Evolutionary conservation across 2,888 invertebrate species (phyloP), one percentile per base, ranked within the genome.

Genomic region (Brenthis ino): DNA sequence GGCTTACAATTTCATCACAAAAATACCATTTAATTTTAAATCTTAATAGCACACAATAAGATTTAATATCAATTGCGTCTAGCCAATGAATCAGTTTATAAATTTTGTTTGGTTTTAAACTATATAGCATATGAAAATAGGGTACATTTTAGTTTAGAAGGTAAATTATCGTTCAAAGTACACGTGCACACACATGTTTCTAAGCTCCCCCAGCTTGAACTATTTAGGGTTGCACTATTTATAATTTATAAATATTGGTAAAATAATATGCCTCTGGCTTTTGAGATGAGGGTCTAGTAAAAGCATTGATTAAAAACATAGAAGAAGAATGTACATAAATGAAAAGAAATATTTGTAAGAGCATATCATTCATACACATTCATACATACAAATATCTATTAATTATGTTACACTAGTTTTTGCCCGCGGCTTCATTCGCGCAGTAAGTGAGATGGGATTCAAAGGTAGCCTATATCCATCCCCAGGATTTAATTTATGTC

Each of bases 131-230:
- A 48, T 55, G 0, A 1, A 1, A 0, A 37, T 69, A 72, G 48
- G 51, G 57, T 67, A 5, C 16, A 57, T 48, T 50, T 51, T 72
- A 1, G 33, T 6, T 24, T 51, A n/a, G 2, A 3, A 28, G 5
- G 28, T 55, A 33, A 54, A 57, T 57, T 48, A 48, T 56, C 53
- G 57, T 48, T 67, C 67, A 47, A 64, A 71, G 64, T 64, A 64
- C 71, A 69, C 69, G 69, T 72, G 69, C 67, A 67, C 68, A 71
- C 71, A 71, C 71, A 69, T 69, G 69, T 58, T 71, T 16, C 47
- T 55, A 50, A 68, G 66, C 69, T 72, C 71, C 71, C 71, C 71
- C 69, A 72, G 67, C 48, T 53, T 64, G 66, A 48, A 12, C 14
- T 56, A 48, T 67, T 67, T 60, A 72, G 69, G 69, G 69, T 47